These are phyloP conservation scores for Lepidochrysops patricia DNA, from an alignment of 2,888 invertebrate genomes.

Conservation along the genomic window DNA sequence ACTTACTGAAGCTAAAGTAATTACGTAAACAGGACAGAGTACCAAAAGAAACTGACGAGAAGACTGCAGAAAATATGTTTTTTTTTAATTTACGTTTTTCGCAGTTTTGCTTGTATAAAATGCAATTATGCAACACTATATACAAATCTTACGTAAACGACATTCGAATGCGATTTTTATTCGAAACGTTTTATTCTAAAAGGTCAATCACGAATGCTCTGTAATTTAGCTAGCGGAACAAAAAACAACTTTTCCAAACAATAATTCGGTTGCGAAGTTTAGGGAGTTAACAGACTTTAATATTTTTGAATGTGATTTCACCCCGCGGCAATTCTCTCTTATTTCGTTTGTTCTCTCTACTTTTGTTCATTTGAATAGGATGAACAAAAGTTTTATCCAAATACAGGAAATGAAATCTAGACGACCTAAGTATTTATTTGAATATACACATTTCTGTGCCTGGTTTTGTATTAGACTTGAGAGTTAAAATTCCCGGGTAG, in stretches of 20 bases:
- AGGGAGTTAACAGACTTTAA: background rate
- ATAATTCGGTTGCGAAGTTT: background rate
- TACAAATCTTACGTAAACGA: background rate
- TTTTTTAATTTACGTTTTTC: too few species aligned
- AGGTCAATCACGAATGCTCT: background rate
- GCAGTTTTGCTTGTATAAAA: background rate
- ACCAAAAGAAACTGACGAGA: too few species aligned
- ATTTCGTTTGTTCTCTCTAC: background rate
- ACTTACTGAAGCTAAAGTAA: too few species aligned
- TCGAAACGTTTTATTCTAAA: background rate
- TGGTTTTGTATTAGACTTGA: too few species aligned
- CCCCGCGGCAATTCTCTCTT: background rate
- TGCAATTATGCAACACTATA: too few species aligned
- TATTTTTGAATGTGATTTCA: background rate
- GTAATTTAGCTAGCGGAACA: background rate
- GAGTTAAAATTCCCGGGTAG: too few species aligned
- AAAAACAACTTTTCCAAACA: background rate
- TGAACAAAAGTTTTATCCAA: background rate
- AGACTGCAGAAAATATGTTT: too few species aligned
- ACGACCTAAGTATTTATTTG: too few species aligned
- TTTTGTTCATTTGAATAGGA: background rate
- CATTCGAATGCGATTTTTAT: background rate
- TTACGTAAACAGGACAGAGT: too few species aligned
- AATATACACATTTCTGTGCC: too few species aligned
- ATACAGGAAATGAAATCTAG: background rate